Evolutionary conservation across 2,113 vertebrate species (phyloP), one percentile per base, ranked within the genome.

Genomic region (Anolis carolinensis): DNA sequence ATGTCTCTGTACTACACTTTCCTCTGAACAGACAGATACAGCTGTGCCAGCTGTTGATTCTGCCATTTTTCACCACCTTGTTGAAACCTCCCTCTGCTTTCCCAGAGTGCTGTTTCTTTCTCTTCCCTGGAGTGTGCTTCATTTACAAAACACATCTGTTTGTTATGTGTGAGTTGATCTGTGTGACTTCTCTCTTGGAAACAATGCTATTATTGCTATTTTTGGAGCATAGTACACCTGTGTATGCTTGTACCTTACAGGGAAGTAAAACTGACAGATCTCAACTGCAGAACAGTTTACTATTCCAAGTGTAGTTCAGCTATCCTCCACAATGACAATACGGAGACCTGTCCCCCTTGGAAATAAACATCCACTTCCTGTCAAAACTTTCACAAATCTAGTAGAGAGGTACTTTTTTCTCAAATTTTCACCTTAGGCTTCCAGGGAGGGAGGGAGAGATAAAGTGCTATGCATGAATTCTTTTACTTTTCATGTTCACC

Each of bases 71-170:
- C 36, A 67, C 27, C 73, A 67, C 27, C 73, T 50, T 65, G 11
- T 59, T 62, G 71, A 39, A 74, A 83, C 71, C 34, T 74, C 34
- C 52, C 23, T 74, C 52, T 52, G 30, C 9, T 44, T 25, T 62
- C 52, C 50, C 48, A 59, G 62, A 65, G 27, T 63, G 18, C 59
- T 75, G 36, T 65, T 76, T 63, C 72, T 63, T 84, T 77, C 18
- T 76, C 74, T 65, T 76, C 73, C 73, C 83, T 67, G 9, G 39
- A 25, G 59, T 67, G 62, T 77, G 74, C 62, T 77, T 84, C 39
- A 84, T 76, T 84, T 77, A 67, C 62, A n/a, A 84, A 84, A 77
- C 73, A 76, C 83, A 84, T 84, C 83, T 76, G 73, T 67, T 48
- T 75, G 62, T 34, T 62, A 30, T 84, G 44, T 84, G n/a, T 14